A percentile compares a stretch with the other conserved stretches of the same genome.
Conservation (phyloP, 2,113 vertebrate species). For the Gorsachius goisagi region DNA sequence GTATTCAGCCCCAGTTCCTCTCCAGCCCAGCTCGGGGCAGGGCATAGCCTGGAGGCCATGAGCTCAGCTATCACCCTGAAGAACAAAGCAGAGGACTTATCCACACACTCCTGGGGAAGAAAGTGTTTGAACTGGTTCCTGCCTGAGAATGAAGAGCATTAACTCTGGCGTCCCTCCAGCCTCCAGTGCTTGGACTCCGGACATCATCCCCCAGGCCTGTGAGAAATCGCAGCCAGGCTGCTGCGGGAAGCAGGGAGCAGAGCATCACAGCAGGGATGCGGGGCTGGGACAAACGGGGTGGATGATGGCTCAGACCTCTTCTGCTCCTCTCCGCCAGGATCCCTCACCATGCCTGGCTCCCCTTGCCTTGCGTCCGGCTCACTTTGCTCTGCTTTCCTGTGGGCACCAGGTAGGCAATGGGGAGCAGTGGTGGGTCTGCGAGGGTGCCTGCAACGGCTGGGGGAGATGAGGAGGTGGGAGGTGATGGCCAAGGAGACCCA, state of each 20-base stretch:
- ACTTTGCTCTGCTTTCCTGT: not conserved
- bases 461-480: not conserved
- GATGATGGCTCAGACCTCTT: not conserved
- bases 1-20: not conserved
- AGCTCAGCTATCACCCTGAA: not conserved
- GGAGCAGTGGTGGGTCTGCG: accelerated
- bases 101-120: not conserved
- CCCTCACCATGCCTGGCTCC: accelerated
- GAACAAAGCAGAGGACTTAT: not conserved
- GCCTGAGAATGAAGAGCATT: not conserved
- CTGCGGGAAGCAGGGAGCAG: not conserved
- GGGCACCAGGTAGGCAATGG: not conserved
- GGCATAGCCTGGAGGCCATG: not conserved
- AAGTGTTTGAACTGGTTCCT: not conserved
- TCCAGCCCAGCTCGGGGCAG: not conserved
- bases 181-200: not conserved
- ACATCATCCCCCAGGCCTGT: not conserved
- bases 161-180: not conserved
- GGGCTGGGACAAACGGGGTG: not conserved
- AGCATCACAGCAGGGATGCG: not conserved
- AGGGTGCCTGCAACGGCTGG: not conserved
- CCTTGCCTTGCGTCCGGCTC: not conserved
- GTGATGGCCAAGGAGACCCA: accelerated
- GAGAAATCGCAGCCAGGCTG: not conserved
- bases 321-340: not conserved